Percentiles rank a stretch among this genome's conserved stretches.
Evolutionary conservation across 2,113 vertebrate genomes (phyloP).

Genomic region (Cygnus buccinator): DNA sequence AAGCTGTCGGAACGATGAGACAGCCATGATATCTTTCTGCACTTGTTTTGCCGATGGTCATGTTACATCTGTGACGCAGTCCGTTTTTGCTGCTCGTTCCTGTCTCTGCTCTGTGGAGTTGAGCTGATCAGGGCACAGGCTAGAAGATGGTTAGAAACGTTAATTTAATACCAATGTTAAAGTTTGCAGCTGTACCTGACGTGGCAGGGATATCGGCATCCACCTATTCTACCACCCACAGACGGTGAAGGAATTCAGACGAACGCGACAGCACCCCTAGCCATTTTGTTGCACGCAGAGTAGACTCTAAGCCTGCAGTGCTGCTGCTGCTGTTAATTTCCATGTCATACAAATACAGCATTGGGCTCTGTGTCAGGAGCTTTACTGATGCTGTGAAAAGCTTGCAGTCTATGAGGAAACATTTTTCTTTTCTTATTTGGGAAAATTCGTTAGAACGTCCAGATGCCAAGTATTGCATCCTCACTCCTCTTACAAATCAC

Average conservation of each 20-base stretch:
- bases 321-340: slow-evolving; percentile 69
- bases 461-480: neutral
- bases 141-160: neutral
- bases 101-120: neutral
- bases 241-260: neutral
- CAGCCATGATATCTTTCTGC: slow-evolving; percentile 44
- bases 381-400: slow-evolving; percentile 52
- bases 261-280: slow-evolving; percentile 34
- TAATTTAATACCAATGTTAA: neutral
- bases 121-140: slow-evolving; percentile 33
- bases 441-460: neutral
- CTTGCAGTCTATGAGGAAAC: slow-evolving; percentile 30
- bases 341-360: slow-evolving; percentile 45
- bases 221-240: neutral
- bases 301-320: slow-evolving; percentile 31
- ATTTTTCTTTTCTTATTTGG: slow-evolving; percentile 32
- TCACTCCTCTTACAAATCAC: neutral
- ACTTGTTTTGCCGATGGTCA: slow-evolving; percentile 47
- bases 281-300: slow-evolving; percentile 57
- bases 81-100: slow-evolving; percentile 46
- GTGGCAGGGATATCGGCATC: neutral
- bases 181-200: neutral
- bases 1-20: neutral
- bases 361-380: slow-evolving; percentile 52
- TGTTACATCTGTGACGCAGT: slow-evolving; percentile 72